phyloP scores from a whole-genome alignment of 2,888 invertebrate genomes.

The Alloscopus bannaensis region DNA sequence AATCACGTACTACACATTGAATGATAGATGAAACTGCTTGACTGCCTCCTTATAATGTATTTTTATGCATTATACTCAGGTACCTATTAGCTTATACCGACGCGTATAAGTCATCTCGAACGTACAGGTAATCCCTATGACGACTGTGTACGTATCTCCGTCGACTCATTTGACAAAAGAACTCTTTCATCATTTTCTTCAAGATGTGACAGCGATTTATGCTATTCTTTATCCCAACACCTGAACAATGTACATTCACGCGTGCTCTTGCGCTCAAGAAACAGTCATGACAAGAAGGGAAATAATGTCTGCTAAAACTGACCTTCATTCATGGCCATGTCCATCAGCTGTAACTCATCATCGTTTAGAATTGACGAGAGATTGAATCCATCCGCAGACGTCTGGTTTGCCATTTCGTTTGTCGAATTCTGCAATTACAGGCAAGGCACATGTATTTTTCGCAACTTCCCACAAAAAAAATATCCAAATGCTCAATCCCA shows the following conservation, averaged over 20 bases:
- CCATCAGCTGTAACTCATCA: constrained; percentile 92
- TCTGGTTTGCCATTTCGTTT: constrained; percentile 82
- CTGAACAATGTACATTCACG: constrained; percentile 47
- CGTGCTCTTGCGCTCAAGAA: constrained; percentile 35
- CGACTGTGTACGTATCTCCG: too few species aligned
- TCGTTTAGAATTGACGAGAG: constrained; percentile 92
- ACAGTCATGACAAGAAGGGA: constrained; percentile 47
- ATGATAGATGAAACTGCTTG: too few species aligned
- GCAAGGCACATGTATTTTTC: constrained; percentile 17
- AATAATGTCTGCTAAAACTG: constrained; percentile 75
- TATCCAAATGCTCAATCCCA: neutral
- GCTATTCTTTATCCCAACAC: constrained; percentile 49
- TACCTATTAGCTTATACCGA: too few species aligned
- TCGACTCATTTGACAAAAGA: constrained; percentile 31
- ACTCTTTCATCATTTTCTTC: constrained; percentile 53
- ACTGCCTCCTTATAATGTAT: too few species aligned
- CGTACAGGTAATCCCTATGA: too few species aligned
- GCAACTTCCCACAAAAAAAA: neutral
- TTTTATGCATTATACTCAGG: too few species aligned
- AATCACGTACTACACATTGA: too few species aligned
- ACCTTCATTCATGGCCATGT: constrained; percentile 94
- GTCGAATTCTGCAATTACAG: constrained; percentile 78
- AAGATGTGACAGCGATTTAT: constrained; percentile 50
- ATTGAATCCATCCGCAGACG: constrained; percentile 82
- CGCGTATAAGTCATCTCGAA: too few species aligned